Evolutionary conservation across 1,140 invertebrate species (phyloP), one percentile per base, ranked within the genome.

Genomic region (Microplitis mediator): DNA sequence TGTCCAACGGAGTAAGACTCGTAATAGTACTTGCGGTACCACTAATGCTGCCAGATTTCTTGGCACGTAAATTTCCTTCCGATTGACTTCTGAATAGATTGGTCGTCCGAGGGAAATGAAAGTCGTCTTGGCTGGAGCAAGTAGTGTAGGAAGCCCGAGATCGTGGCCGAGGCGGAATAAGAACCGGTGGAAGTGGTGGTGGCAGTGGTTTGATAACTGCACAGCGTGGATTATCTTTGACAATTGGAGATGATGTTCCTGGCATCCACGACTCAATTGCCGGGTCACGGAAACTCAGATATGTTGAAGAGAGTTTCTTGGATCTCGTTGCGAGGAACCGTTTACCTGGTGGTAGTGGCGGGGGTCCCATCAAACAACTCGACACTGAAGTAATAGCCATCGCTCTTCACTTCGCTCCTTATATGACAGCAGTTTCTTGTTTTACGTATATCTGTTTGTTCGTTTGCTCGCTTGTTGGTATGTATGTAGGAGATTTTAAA

Each of bases 261-360:
- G 81, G 81, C 13, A 85, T 81, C 83, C 86, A 86, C 35, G 81
- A 80, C 67, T 87, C 84, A 23, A 86, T 76, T 9, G 86, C 86
- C 13, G 86, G 86, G 71, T 89, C 88, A n/a, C 84, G 84, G 76
- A 89, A 89, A 74, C 88, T 88, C 50, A 81, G 81, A 75, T 89
- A 89, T 31, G 87, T 89, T 63, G 88, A 87, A 14, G 86, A 85
- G 35, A 87, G 80, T 70, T 83, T 85, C 72, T 80, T 83, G 69
- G 79, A 75, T 1, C 83, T 77, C 58, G 80, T 78, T 45, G 83
- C 79, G 31, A 81, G 78, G 72, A 82, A 83, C 52, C 83, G 80
- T 60, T 86, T 87, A 36, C 84, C 85, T 0, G 87, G 87, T 4
- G 87, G 87, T 52, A 88, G 79, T 14, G 86, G 86, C 35, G 84